These are phyloP conservation scores for Pseudanteris insignis DNA, from an alignment of 2,888 invertebrate genomes.

Conservation along the genomic window DNA sequence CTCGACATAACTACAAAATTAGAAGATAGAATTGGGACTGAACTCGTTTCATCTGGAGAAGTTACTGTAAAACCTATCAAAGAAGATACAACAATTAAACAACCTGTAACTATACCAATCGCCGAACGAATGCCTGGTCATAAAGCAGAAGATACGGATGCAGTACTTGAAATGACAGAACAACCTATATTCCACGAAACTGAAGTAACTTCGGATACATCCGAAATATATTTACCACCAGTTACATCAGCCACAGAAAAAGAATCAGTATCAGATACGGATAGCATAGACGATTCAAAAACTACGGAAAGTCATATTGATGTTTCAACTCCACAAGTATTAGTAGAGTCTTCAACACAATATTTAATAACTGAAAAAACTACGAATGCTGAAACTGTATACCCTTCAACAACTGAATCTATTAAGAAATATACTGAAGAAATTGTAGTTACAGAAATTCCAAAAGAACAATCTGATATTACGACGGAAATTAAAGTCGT, in stretches of 20 bases:
- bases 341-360: too few species aligned
- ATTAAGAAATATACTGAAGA: conserved; percentile 8
- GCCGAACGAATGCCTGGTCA: conserved; percentile 53
- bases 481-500: conserved; percentile 37
- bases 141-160: conserved; percentile 57
- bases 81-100: conserved; percentile 44
- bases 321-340: too few species aligned
- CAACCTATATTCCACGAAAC: conserved; percentile 2
- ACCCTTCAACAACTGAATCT: conserved; percentile 1
- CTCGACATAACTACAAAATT: too few species aligned
- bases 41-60: too few species aligned
- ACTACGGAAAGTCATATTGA: too few species aligned
- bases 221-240: conserved; percentile 24
- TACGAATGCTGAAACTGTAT: conserved; percentile 15
- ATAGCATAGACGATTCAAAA: conserved; percentile 1
- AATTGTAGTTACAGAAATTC: conserved; percentile 1
- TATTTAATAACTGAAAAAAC: conserved; percentile 37
- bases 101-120: conserved; percentile 54
- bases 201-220: conserved; percentile 18
- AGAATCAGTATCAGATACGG: conserved; percentile 9
- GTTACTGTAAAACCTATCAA: conserved; percentile 11
- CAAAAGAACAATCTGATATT: not conserved
- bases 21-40: too few species aligned
- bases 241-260: conserved; percentile 21
- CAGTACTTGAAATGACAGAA: conserved; percentile 25